Conservation (phyloP, 2,888 invertebrate genomes). For the Parnassius mnemosyne region DNA sequence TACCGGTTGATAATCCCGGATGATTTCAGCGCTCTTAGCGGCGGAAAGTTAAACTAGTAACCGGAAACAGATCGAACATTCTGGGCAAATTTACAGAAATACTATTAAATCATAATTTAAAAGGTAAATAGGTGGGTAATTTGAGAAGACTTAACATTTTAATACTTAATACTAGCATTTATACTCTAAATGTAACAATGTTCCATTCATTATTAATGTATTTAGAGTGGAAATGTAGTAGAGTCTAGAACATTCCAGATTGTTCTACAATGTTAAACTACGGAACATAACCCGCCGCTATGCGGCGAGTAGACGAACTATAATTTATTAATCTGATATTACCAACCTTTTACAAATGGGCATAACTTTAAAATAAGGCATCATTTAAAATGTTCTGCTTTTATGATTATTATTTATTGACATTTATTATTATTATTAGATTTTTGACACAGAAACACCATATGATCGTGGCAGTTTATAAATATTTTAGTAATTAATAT, state of each 20-base stretch:
- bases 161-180: neutral
- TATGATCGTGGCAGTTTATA: too few relatives aligned
- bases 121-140: neutral
- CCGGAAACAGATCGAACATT: slow-evolving; percentile 63
- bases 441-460: too few relatives aligned
- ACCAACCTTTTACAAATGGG: slow-evolving; percentile 12
- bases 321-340: neutral
- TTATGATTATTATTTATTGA: too few relatives aligned
- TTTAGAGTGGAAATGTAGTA: slow-evolving; percentile 45
- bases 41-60: slow-evolving; percentile 41
- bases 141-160: neutral
- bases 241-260: slow-evolving; percentile 56
- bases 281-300: slow-evolving; percentile 37
- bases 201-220: slow-evolving; percentile 36
- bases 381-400: too few relatives aligned
- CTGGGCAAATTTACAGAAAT: slow-evolving; percentile 41
- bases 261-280: slow-evolving; percentile 26
- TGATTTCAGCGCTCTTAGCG: slow-evolving; percentile 46
- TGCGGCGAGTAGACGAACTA: slow-evolving; percentile 41
- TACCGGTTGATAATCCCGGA: slow-evolving; percentile 44
- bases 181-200: neutral
- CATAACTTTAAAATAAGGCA: neutral
- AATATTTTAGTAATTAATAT: too few relatives aligned
- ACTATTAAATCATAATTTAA: neutral
- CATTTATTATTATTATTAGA: too few relatives aligned